phyloP scores from a whole-genome alignment of 1,140 invertebrate species.

The Euwallacea fornicatus region DNA sequence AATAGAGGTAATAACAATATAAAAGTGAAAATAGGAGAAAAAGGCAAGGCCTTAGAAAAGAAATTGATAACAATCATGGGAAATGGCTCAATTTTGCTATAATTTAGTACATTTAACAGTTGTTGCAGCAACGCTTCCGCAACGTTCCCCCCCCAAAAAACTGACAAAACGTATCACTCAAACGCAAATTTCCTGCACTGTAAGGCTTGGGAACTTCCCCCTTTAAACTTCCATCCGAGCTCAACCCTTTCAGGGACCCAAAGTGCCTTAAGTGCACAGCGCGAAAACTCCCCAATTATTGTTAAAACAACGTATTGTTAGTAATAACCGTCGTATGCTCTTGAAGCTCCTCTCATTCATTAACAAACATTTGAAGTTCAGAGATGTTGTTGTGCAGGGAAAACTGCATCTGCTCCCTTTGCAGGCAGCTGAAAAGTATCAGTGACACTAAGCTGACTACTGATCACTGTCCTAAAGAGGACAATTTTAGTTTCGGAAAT shows the following conservation, averaged over 20 bases:
- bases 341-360: constrained; percentile 12
- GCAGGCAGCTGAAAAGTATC: constrained; percentile 53
- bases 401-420: constrained; percentile 57
- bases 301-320: constrained; percentile 29
- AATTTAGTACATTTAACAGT: neutral
- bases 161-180: neutral
- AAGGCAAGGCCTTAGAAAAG: constrained; percentile 33
- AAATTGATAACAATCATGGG: constrained; percentile 38
- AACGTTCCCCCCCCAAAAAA: neutral
- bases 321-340: constrained; percentile 15
- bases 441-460: constrained; percentile 46
- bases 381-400: constrained; percentile 52
- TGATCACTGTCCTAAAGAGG: neutral
- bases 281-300: constrained; percentile 33
- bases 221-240: neutral
- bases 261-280: neutral
- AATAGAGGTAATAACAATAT: constrained; percentile 17
- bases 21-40: constrained; percentile 35
- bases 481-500: constrained; percentile 27
- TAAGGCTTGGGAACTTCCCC: neutral
- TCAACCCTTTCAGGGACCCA: neutral
- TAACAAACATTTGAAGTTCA: constrained; percentile 24
- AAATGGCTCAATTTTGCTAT: constrained; percentile 31
- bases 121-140: neutral
- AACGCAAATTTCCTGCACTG: neutral